Evolutionary conservation across 2,797 vertebrate species (phyloP).

Genomic region (Sebastes hopkinsi): DNA sequence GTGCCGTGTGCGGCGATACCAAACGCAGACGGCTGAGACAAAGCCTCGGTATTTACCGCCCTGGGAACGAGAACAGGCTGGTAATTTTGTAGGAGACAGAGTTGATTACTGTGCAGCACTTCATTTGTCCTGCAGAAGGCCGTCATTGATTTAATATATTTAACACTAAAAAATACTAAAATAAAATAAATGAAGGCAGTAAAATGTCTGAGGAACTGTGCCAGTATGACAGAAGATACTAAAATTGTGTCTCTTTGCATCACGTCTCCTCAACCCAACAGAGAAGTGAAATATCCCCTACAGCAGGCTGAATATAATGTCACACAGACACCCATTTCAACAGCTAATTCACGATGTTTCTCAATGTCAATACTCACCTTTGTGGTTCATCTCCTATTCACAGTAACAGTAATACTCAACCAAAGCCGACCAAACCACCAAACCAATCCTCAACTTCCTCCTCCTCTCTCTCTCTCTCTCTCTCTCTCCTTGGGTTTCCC

Average conservation of each 20-base stretch:
- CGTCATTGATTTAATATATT: neutral
- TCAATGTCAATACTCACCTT: neutral
- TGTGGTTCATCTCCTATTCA: neutral
- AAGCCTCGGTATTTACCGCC: too few relatives aligned
- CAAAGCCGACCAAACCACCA: conserved; percentile 18
- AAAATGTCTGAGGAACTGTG: neutral
- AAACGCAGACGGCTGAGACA: too few relatives aligned
- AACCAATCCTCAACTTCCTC: conserved; percentile 17
- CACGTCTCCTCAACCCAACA: neutral
- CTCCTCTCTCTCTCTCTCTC: conserved; percentile 7
- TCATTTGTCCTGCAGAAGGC: neutral
- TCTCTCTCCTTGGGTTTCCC: conserved; percentile 67
- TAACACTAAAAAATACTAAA: neutral
- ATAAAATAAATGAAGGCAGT: neutral
- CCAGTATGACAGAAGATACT: neutral
- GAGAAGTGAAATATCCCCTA: neutral
- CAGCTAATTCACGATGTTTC: neutral
- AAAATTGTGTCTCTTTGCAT: neutral
- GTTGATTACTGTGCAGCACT: neutral
- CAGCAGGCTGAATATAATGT: neutral
- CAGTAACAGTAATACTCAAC: neutral
- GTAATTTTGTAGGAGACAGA: too few relatives aligned
- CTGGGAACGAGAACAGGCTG: too few relatives aligned
- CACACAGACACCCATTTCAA: neutral
- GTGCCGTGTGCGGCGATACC: too few relatives aligned